Base-by-base conservation (phyloP, 2,797 vertebrate genomes). In the Channa striata region DNA sequence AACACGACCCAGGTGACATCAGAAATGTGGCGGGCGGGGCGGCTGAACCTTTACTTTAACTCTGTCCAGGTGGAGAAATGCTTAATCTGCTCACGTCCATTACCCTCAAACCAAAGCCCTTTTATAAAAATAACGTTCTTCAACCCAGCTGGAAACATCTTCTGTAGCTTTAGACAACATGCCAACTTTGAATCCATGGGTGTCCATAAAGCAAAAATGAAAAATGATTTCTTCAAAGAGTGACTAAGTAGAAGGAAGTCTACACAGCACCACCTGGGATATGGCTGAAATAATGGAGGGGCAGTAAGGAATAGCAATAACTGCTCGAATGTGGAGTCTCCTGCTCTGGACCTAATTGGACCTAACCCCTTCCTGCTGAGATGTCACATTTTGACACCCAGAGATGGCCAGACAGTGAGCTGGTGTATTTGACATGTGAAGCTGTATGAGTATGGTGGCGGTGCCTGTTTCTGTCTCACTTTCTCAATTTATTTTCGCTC, bases 161-260 rank as follows among this genome's bases (percentile, higher is more conserved):
- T 61, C 61, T 58, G 62, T 66, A 78, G 82, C 64, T 89, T 87
- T 89, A 82, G 90, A 86, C 84, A 83, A 89, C 86, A 65, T 1
- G 64, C 68, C 76, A 83, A 77, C 81, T 81, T 90, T 81, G 87
- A 78, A 87, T 90, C 83, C 30, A 2, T 4, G 60, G 59, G 63
- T 72, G 40, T 74, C 66, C 69, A 76, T 68, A 63, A 87, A 83
- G 62, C 50, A 74, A 84, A 88, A 89, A 64, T 68, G 58, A 88
- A 85, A 89, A 81, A 86, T 88, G 81, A 88, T 85, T 90, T 89
- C 77, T 85, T 88, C 74, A 88, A 87, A 85, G 80, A 83, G 82
- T 49, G 52, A 83, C 46, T 83, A 77, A 91, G 85, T 80, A 65
- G 72, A 84, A 80, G 73, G 72, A 76, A 68, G 73, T 75, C 80